phyloP scores from a whole-genome alignment of 1,140 invertebrate genomes.

The Pseudomyrmex concolor region DNA sequence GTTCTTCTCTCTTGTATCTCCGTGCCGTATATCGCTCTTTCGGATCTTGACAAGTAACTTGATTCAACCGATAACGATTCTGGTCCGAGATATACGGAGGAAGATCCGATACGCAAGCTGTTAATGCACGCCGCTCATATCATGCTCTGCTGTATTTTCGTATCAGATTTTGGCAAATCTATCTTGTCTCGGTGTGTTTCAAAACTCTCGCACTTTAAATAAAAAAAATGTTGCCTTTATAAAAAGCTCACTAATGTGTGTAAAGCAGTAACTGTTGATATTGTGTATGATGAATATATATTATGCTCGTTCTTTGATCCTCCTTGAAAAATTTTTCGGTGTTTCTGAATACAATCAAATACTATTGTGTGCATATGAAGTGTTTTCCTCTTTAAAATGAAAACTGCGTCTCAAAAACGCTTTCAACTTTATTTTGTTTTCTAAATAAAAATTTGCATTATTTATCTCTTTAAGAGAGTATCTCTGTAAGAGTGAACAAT shows the following conservation, averaged over 20 bases:
- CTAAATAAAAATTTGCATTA: neutral
- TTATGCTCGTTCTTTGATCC: slow-evolving; percentile 9
- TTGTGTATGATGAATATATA: slow-evolving; percentile 20
- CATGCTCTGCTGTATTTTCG: slow-evolving; percentile 40
- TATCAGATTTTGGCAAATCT: slow-evolving; percentile 49
- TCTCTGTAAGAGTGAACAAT: too few relatives aligned
- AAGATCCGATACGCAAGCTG: neutral
- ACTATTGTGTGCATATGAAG: neutral
- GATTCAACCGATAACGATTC: neutral
- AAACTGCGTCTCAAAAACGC: neutral
- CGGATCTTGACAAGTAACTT: slow-evolving; percentile 7
- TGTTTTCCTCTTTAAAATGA: slow-evolving; percentile 7
- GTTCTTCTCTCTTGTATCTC: neutral
- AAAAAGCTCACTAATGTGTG: slow-evolving; percentile 42
- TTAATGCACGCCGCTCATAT: slow-evolving; percentile 16
- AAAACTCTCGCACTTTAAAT: slow-evolving; percentile 56
- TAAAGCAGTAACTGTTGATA: slow-evolving; percentile 38
- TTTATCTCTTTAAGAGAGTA: neutral
- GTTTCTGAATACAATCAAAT: slow-evolving; percentile 47
- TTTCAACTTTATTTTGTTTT: neutral
- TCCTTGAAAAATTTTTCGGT: slow-evolving; percentile 38
- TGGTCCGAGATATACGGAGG: slow-evolving; percentile 2
- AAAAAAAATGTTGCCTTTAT: slow-evolving; percentile 43
- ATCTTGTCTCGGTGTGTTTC: slow-evolving; percentile 56
- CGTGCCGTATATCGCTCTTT: neutral